Evolutionary conservation across 2,113 vertebrate species (phyloP).

Genomic region (Salvelinus fontinalis): DNA sequence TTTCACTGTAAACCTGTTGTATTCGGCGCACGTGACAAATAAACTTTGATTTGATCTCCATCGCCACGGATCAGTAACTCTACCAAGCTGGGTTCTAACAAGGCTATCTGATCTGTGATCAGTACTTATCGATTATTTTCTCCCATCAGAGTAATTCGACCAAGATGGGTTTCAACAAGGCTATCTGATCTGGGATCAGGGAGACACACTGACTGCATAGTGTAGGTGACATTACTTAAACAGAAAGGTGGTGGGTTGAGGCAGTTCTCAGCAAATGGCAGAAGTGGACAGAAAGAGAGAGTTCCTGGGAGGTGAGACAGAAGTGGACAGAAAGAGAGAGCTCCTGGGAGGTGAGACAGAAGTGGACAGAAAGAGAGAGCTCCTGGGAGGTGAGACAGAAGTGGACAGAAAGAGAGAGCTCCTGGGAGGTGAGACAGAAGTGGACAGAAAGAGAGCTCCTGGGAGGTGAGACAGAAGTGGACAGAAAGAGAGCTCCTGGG

Average conservation of each 20-base stretch:
- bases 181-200: slow-evolving; percentile 49
- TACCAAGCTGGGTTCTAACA: slow-evolving; percentile 58
- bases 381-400: too few relatives aligned
- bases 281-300: slow-evolving; percentile 1
- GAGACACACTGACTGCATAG: slow-evolving; percentile 28
- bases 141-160: slow-evolving; percentile 39
- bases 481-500: too few relatives aligned
- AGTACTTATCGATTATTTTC: background rate
- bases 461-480: too few relatives aligned
- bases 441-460: slow-evolving; percentile 9
- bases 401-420: background rate
- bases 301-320: too few relatives aligned
- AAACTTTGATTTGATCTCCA: slow-evolving; percentile 16
- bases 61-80: slow-evolving; percentile 48
- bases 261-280: slow-evolving; percentile 50
- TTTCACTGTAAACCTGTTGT: too few relatives aligned
- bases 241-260: slow-evolving; percentile 47
- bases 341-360: background rate
- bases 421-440: background rate
- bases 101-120: slow-evolving; percentile 52
- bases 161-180: slow-evolving; percentile 56
- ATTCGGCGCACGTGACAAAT: too few relatives aligned
- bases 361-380: slow-evolving; percentile 2
- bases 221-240: slow-evolving; percentile 36
- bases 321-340: background rate